Evolutionary conservation across 2,797 vertebrate species (phyloP), one percentile per base, ranked within the genome.

Genomic region (Leuciscus waleckii): DNA sequence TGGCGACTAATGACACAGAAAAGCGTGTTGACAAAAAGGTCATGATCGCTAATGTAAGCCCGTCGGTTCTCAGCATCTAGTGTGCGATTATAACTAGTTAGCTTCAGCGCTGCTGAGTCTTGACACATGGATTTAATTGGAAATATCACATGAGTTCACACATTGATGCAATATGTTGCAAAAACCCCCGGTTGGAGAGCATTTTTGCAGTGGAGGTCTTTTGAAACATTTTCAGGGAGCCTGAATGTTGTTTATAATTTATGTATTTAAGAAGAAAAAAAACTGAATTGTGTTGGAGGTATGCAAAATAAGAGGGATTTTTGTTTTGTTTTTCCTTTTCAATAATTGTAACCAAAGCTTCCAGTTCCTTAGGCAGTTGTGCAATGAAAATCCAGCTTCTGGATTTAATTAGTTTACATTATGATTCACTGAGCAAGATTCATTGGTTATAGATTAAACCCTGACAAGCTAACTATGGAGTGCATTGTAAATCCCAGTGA

Each of bases 401-500:
- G 86, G 86, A 87, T 89, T 89, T 81, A 89, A 90, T 89, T 88
- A 85, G 79, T 85, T 87, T 81, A 84, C 79, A 89, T 85, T 77
- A 63, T 79, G 74, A 85, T 73, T 88, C 87, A 51, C 63, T 41
- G 54, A 81, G 73, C 65, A 19, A 82, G 74, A 88, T 87, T 79
- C 81, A 86, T 83, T 37, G 85, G 46, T 77, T 70, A 67, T n/a
- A 90, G 86, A 89, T 87, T 79, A 82, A 65, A 85, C 68, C 63
- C 88, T 82, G 87, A 83, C 86, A 82, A 84, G 21, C 82, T 70
- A 76, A 46, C 83, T 63, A 35, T 67, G 6, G 68, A 76, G 76
- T 76, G 26, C 17, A 41, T 32, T 76, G 37, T 67, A 79, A 32
- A 71, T 58, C n/a, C 74, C 73, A 82, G 35, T 88, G 63, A 80